Percentiles rank a stretch among this genome's conserved stretches.
Evolutionary conservation across 64 coral and sea anemone species (phyloP).

Genomic region (Catalaphyllia jardinei): DNA sequence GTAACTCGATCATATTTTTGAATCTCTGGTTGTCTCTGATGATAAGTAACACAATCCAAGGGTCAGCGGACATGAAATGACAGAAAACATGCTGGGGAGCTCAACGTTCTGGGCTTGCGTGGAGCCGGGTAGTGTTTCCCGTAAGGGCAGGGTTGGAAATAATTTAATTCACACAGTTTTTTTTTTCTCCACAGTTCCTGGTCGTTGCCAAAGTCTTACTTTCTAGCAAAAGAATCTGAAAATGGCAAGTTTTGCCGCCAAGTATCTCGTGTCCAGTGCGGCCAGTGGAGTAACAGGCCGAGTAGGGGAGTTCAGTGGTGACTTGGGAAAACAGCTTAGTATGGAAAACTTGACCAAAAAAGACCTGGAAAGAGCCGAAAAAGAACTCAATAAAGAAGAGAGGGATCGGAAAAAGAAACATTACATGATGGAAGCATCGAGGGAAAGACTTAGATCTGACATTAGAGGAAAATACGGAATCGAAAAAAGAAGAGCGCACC

Average conservation of each 20-base stretch:
- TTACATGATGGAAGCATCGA: constrained; percentile 51
- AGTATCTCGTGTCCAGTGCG: constrained; percentile 71
- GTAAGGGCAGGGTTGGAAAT: too few relatives aligned
- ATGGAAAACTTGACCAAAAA: constrained; percentile 46
- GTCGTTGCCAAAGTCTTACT: too few relatives aligned
- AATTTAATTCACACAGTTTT: neutral
- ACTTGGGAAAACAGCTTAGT: constrained; percentile 51
- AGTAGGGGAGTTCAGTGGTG: constrained; percentile 58
- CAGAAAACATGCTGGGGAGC: too few relatives aligned
- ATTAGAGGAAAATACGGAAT: constrained; percentile 88
- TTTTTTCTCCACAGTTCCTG: neutral
- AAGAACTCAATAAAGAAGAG: constrained; percentile 67
- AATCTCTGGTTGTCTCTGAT: too few relatives aligned
- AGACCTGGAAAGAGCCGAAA: constrained; percentile 62
- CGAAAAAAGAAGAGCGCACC: constrained; percentile 66
- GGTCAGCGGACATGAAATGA: too few relatives aligned
- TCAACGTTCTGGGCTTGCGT: too few relatives aligned
- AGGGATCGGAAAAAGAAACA: constrained; percentile 58
- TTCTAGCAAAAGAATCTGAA: neutral
- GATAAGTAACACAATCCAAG: too few relatives aligned
- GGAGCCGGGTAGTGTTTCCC: too few relatives aligned
- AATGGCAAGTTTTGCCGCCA: constrained; percentile 90
- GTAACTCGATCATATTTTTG: too few relatives aligned
- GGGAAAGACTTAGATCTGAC: constrained; percentile 53
- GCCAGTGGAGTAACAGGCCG: constrained; percentile 40